Conservation (phyloP, 2,113 vertebrate species). For the Amphiprion ocellaris region DNA sequence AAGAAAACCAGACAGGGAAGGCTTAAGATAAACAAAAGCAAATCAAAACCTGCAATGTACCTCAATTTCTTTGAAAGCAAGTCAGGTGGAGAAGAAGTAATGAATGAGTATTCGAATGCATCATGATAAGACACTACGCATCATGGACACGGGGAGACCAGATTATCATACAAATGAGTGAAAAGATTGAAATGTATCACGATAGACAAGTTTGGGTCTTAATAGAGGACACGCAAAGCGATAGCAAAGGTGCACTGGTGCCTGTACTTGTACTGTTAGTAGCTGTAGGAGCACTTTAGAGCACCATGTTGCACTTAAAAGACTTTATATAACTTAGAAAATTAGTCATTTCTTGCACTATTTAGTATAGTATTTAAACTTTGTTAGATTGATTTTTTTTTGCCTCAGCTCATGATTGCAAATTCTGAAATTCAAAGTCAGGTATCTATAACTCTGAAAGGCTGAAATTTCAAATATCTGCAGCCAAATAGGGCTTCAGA, state of each 20-base stretch:
- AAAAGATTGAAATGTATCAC: constrained; percentile 28
- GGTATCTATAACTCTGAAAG: not conserved
- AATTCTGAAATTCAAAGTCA: constrained; percentile 5
- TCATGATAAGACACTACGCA: constrained; percentile 35
- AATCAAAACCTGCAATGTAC: constrained; percentile 36
- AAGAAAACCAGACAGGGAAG: constrained; percentile 38
- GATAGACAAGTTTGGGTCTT: constrained; percentile 18
- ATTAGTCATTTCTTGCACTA: constrained; percentile 12
- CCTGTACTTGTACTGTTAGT: constrained; percentile 38
- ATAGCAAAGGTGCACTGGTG: constrained; percentile 34
- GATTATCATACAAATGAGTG: constrained; percentile 43
- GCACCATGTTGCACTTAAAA: constrained; percentile 56
- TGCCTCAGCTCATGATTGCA: constrained; percentile 10
- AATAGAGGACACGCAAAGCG: constrained; percentile 31
- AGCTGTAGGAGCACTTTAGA: constrained; percentile 59
- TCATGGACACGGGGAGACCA: constrained; percentile 31
- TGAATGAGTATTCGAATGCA: constrained; percentile 26
- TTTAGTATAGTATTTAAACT: constrained; percentile 23
- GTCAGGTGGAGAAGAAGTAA: constrained; percentile 29
- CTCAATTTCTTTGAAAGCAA: constrained; percentile 56
- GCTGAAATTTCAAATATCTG: constrained; percentile 6
- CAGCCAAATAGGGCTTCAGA: not conserved
- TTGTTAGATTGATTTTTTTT: constrained; percentile 25
- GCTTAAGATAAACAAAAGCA: constrained; percentile 59
- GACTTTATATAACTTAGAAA: constrained; percentile 42